phyloP scores from a whole-genome alignment of 2,113 vertebrate species.

The Addax nasomaculatus region DNA sequence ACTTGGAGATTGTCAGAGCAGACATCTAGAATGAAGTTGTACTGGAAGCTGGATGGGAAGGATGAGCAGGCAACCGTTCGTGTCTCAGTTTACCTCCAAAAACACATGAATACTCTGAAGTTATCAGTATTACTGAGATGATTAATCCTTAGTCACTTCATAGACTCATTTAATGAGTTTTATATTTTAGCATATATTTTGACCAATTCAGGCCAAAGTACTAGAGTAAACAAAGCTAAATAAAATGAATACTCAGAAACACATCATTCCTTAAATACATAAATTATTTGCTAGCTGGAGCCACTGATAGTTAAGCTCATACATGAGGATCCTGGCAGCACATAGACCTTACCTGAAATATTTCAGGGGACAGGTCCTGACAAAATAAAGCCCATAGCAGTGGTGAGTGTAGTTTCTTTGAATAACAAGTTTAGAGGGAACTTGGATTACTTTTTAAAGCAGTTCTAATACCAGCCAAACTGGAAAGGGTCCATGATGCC shows the following conservation, averaged over 20 bases:
- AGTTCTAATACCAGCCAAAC: not conserved
- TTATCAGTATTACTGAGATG: not conserved
- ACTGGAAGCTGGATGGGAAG: not conserved
- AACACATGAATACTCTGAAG: not conserved
- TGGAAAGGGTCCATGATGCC: not conserved
- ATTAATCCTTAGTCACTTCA: not conserved
- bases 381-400: not conserved
- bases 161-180: not conserved
- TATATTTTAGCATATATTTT: not conserved
- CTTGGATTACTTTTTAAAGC: not conserved
- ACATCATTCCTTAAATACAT: not conserved
- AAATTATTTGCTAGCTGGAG: not conserved
- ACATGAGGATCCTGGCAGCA: not conserved
- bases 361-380: not conserved
- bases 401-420: not conserved
- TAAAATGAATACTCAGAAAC: not conserved
- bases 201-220: not conserved
- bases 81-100: not conserved
- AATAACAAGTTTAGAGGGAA: not conserved
- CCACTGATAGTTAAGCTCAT: not conserved
- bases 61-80: not conserved
- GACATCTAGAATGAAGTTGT: not conserved
- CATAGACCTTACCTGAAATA: not conserved
- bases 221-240: not conserved
- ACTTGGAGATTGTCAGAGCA: not conserved